Base-by-base conservation (phyloP, 2,797 vertebrate genomes). In the Gambelia wislizenii region DNA sequence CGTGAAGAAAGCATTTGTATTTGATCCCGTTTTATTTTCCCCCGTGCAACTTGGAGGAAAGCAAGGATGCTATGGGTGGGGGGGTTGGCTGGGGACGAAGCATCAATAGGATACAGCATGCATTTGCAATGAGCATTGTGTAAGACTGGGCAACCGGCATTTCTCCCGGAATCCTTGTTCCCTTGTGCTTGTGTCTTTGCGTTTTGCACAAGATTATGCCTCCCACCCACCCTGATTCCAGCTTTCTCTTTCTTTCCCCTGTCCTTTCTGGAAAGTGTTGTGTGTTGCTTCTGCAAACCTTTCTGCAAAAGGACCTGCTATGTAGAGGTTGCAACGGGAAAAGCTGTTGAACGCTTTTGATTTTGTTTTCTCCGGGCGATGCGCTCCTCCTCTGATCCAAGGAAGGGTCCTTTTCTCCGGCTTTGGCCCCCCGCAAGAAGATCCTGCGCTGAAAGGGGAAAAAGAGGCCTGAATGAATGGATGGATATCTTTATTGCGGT, bases 251-350 rank as follows among this genome's bases (percentile, higher is more conserved):
- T 7, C 14, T 36, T 5, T 4, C 20, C 9, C 13, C 9, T 33
- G 8, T 9, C 84, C 52, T 83, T 36, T 88, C n/a, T n/a, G n/a
- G 14, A 87, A 91, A 91, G 84, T 83, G 59, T 84, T 67, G 81
- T 87, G 80, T 91, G 87, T 89, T 86, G 69, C 82, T 70, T 90
- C 82, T 6, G 44, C 25, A 76, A 90, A 84, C 25, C 9, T 27
- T 27, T 76, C 22, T 30, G 72, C 92, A 94, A 91, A 79, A 81
- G n/a, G 83, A 52, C 27, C 86, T 79, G 90, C 87, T 92, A 93
- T 93, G 94, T 90, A 80, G 86, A 91, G 92, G 91, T 93, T 69
- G 89, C 91, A 94, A 93, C 91, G 91, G 88, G 89, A n/a, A 93
- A 86, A 87, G 78, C 89, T 91, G 85, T 39, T 91, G 90, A 92